phyloP scores from a whole-genome alignment of 2,888 invertebrate genomes.

The Baccha elongata region DNA sequence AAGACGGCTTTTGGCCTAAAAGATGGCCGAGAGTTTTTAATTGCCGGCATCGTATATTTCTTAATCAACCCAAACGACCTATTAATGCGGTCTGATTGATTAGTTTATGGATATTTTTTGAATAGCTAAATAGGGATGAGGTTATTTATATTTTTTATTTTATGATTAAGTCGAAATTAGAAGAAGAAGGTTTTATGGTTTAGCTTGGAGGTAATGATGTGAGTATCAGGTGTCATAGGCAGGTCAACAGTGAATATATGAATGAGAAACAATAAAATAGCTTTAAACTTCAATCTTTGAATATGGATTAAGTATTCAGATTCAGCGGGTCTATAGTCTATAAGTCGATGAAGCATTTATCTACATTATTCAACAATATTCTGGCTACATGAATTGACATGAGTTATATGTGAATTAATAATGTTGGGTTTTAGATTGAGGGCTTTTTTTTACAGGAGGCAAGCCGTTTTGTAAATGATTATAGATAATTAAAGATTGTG shows the following conservation, averaged over 20 bases:
- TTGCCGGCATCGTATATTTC: constrained; percentile 58
- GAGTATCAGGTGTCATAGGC: constrained; percentile 32
- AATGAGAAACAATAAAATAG: constrained; percentile 28
- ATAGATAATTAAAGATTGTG: constrained; percentile 31
- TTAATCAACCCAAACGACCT: constrained; percentile 63
- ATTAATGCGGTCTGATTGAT: constrained; percentile 68
- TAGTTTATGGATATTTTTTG: constrained; percentile 63
- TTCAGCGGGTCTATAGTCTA: no score
- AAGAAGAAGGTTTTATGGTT: neutral
- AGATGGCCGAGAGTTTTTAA: constrained; percentile 46
- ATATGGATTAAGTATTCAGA: constrained; percentile 19
- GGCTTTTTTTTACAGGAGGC: neutral
- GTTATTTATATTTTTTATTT: constrained; percentile 9
- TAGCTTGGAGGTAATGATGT: neutral
- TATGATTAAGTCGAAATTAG: constrained; percentile 28
- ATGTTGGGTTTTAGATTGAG: neutral
- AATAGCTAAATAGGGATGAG: constrained; percentile 49
- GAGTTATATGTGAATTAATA: constrained; percentile 34
- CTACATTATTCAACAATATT: constrained; percentile 42
- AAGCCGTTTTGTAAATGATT: constrained; percentile 29
- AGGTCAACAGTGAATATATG: constrained; percentile 19
- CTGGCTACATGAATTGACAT: constrained; percentile 26
- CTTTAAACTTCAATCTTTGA: constrained; percentile 18
- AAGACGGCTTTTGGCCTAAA: constrained; percentile 33
- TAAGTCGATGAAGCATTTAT: constrained; percentile 34